Evolutionary conservation across 2,888 invertebrate genomes (phyloP), one percentile per base, ranked within the genome.

Genomic region (Merodon equestris): DNA sequence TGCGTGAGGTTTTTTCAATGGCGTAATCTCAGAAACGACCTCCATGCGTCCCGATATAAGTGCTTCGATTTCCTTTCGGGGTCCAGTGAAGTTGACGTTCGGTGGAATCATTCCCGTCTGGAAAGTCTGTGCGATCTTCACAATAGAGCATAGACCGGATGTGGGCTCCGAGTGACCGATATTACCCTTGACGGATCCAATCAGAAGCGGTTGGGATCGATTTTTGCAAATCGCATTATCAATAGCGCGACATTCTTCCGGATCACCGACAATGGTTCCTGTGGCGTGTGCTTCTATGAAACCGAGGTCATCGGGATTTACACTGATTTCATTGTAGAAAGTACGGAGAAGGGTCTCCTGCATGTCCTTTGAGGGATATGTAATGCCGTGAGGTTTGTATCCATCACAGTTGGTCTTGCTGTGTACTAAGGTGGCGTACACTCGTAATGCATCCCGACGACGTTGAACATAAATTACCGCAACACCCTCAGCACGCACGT

Each of bases 141-240:
- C 92, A 64, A 96, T 87, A 0, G 95, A 93, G 83, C 94, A 94
- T 1, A 96, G 88, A 9, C 95, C 94, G 10, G 94, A 94, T 1
- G 92, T 92, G 1, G 96, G 94, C 86, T 97, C 97, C 0, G 94
- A 91, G 88, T 97, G 97, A 0, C 97, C 97, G 88, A 97, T 91
- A 88, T 96, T 97, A 0, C 96, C 96, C 87, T 97, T 97, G 58
- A 96, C 92, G 0, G 97, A 95, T 4, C 97, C 97, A 70, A 97
- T 93, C 54, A 91, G 88, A 0, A 97, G 90, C 0, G 96, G 94
- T 0, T 91, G 92, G 0, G 91, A 92, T 18, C 96, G 91, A 10
- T 91, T 91, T 1, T 91, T 90, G 84, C 94, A 94, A 87, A 96
- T 93, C 40, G 94, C 91, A 81, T 93, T 92, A 50, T 94, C 93